These are phyloP conservation scores for Meloidogyne floridensis DNA, from an alignment of 1,140 invertebrate species.

Conservation along the genomic window DNA sequence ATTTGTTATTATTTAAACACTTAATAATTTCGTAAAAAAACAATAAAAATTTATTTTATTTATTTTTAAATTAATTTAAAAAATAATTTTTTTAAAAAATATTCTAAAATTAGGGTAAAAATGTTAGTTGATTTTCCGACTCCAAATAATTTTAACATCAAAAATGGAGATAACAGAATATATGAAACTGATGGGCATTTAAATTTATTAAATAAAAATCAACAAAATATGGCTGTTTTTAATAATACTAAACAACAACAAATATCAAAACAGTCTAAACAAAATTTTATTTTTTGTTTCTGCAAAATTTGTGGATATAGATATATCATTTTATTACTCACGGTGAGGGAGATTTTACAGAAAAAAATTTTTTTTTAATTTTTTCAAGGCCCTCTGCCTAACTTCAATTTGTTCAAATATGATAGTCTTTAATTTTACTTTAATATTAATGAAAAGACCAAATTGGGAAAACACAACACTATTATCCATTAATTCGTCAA, in stretches of 20 bases:
- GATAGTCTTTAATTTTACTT: slow-evolving; percentile 48
- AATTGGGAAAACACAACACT: slow-evolving; percentile 15
- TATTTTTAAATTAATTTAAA: too few relatives aligned
- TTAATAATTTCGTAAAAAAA: too few relatives aligned
- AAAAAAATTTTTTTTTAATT: neutral
- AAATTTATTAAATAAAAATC: slow-evolving; percentile 1
- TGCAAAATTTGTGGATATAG: neutral
- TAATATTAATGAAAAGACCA: slow-evolving; percentile 37
- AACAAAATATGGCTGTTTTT: neutral
- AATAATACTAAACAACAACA: neutral
- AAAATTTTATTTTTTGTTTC: neutral
- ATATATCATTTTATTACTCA: neutral
- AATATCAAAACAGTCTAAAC: neutral
- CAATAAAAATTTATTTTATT: too few relatives aligned
- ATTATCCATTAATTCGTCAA: neutral
- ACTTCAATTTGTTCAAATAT: slow-evolving; percentile 50
- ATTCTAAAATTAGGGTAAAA: too few relatives aligned
- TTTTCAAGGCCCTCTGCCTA: slow-evolving; percentile 27
- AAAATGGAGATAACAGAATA: neutral
- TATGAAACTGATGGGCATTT: neutral
- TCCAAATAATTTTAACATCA: too few relatives aligned
- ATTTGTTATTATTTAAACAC: too few relatives aligned
- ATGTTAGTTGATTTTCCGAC: too few relatives aligned
- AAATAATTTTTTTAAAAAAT: too few relatives aligned
- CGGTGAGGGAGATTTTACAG: neutral